phyloP scores from a whole-genome alignment of 2,797 vertebrate genomes.

The Gambelia wislizenii region DNA sequence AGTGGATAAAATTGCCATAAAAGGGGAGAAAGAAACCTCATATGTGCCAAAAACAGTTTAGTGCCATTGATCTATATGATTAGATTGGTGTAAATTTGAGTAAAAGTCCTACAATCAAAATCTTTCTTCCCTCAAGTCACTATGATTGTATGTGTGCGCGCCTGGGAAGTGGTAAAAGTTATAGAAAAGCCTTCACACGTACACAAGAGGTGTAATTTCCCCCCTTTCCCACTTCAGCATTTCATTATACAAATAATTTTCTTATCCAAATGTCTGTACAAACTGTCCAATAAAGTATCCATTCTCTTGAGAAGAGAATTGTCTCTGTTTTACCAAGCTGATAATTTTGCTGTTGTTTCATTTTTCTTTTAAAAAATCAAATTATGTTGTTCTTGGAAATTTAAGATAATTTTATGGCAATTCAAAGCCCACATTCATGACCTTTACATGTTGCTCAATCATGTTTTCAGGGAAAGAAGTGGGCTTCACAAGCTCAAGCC shows the following conservation, averaged over 20 bases:
- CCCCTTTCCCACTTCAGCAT: background rate
- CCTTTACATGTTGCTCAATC: background rate
- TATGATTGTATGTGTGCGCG: too few species aligned
- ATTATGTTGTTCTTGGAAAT: background rate
- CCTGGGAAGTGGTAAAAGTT: background rate
- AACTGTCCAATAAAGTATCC: background rate
- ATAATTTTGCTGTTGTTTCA: background rate
- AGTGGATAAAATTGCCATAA: background rate
- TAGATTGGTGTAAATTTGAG: background rate
- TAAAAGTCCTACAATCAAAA: background rate
- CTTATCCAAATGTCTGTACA: background rate
- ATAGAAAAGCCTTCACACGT: background rate
- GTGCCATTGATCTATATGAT: background rate
- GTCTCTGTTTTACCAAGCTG: background rate
- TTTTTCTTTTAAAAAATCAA: background rate
- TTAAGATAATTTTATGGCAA: slow-evolving; percentile 13
- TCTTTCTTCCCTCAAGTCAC: background rate
- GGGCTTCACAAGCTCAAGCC: background rate
- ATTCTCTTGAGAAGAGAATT: background rate
- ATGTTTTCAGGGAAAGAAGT: slow-evolving; percentile 10
- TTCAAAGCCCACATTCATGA: slow-evolving; percentile 13
- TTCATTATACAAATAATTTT: background rate
- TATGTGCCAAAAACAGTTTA: background rate
- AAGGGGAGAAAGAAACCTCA: background rate
- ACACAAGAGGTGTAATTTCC: background rate